These are phyloP conservation scores for Cephalopachus bancanus DNA, from an alignment of 2,797 vertebrate genomes.

Conservation along the genomic window DNA sequence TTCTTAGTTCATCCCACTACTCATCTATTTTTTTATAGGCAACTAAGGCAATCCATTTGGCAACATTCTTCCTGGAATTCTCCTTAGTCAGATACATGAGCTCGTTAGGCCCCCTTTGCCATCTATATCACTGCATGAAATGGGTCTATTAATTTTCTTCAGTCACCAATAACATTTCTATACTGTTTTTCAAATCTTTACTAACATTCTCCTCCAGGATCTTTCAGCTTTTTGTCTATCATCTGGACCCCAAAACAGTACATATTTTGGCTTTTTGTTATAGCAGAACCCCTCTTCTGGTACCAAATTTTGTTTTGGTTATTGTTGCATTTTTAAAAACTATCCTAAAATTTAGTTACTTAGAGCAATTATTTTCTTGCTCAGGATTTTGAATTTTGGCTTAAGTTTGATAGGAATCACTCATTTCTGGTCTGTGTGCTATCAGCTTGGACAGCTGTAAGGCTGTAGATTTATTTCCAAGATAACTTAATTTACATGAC, in stretches of 20 bases:
- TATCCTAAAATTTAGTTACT: background rate
- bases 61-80: background rate
- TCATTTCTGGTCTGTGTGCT: background rate
- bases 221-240: background rate
- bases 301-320: background rate
- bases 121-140: background rate
- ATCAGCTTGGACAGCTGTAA: background rate
- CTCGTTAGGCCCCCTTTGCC: background rate
- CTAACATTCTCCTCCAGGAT: background rate
- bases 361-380: background rate
- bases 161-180: background rate
- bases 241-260: background rate
- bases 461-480: background rate
- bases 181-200: background rate
- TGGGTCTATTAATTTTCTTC: slow-evolving; percentile 16
- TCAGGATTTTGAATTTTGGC: background rate
- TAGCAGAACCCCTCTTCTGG: background rate
- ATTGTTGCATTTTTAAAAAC: background rate
- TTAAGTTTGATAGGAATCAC: background rate
- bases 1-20: background rate
- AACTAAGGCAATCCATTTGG: background rate
- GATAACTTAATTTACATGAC: background rate
- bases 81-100: background rate
- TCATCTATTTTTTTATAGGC: background rate
- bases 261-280: background rate